Evolutionary conservation across 2,888 invertebrate species (phyloP).

Genomic region (Drosophila melanosoma): DNA sequence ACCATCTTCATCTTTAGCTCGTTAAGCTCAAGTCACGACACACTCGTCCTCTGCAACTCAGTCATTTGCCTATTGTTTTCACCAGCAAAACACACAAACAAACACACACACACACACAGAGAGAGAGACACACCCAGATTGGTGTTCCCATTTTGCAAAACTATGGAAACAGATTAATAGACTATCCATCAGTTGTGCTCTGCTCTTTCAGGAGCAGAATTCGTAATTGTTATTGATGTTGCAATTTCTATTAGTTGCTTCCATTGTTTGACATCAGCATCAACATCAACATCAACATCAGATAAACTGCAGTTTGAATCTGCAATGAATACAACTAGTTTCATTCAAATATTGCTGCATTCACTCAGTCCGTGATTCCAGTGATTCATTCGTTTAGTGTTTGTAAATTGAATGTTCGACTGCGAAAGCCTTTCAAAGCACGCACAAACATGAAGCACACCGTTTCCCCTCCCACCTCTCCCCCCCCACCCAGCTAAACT

Average conservation of each 20-base stretch:
- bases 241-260: constrained; percentile 55
- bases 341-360: constrained; percentile 40
- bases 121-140: not conserved
- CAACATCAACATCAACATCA: too few relatives aligned
- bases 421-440: constrained; percentile 25
- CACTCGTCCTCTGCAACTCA: constrained; percentile 1
- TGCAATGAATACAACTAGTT: constrained; percentile 24
- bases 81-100: not conserved
- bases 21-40: not conserved
- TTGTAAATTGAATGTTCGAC: constrained; percentile 8
- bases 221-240: constrained; percentile 23
- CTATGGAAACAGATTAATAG: constrained; percentile 44
- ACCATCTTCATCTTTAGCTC: constrained; percentile 1
- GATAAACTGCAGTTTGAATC: constrained; percentile 44
- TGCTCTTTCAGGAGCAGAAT: not conserved
- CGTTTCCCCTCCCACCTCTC: not conserved
- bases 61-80: constrained; percentile 24
- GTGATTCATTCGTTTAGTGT: constrained; percentile 29
- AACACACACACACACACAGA: constrained; percentile 6
- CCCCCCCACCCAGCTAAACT: not conserved
- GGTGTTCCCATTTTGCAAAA: constrained; percentile 18
- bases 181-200: not conserved
- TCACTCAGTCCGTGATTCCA: constrained; percentile 18
- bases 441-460: not conserved
- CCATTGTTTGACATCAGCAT: constrained; percentile 46